Evolutionary conservation across 2,797 vertebrate species (phyloP).

Genomic region (Hypotaenidia okinawae): DNA sequence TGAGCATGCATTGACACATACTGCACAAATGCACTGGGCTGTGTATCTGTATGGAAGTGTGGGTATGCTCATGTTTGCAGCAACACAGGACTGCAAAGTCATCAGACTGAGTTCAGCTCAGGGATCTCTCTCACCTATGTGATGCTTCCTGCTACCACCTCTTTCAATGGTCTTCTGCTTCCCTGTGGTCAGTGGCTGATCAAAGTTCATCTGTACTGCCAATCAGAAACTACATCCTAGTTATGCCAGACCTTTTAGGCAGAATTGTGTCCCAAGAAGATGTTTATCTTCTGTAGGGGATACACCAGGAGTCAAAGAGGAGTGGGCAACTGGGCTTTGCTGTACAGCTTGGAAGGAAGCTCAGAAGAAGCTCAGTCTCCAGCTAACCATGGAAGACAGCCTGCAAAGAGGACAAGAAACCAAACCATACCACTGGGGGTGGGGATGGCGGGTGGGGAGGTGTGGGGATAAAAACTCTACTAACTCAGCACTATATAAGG

Average conservation of each 20-base stretch:
- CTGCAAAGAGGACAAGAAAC: background rate
- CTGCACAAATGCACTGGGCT: background rate
- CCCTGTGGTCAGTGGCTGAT: background rate
- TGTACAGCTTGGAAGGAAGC: background rate
- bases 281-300: background rate
- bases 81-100: background rate
- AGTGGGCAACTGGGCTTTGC: background rate
- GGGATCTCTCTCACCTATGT: background rate
- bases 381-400: background rate
- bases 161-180: background rate
- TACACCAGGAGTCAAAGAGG: background rate
- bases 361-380: background rate
- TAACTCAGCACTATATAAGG: background rate
- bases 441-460: no score
- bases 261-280: background rate
- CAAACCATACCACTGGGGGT: rapidly evolving
- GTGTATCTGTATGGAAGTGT: background rate
- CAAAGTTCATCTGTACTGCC: background rate
- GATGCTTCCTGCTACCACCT: background rate
- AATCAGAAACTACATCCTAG: background rate
- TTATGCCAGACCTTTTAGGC: background rate
- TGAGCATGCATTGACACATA: rapidly evolving
- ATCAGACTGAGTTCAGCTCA: background rate
- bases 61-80: background rate
- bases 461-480: background rate